phyloP scores from a whole-genome alignment of 2,797 vertebrate species.

The Myripristis murdjan region DNA sequence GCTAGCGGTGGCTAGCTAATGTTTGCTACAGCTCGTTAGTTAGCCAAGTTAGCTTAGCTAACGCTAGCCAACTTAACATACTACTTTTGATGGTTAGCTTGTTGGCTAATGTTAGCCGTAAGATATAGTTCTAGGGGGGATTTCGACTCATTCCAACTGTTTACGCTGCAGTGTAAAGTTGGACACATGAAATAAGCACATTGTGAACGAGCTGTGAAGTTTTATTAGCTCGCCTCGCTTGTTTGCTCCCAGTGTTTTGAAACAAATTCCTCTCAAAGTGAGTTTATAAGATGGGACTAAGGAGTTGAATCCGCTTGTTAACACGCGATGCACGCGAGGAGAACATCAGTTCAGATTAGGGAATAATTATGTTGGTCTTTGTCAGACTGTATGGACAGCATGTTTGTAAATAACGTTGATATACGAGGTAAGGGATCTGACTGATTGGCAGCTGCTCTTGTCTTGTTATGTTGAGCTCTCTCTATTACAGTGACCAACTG shows the following conservation, averaged over 20 bases:
- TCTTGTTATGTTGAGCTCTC: not conserved
- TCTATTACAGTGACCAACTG: too few relatives aligned
- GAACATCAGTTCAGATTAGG: not conserved
- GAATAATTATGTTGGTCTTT: not conserved
- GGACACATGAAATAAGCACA: not conserved
- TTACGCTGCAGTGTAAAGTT: not conserved
- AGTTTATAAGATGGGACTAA: constrained; percentile 27
- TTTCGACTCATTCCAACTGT: not conserved
- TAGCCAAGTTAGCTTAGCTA: constrained; percentile 64
- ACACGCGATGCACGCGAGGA: not conserved
- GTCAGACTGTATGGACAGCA: rapidly evolving
- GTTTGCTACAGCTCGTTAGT: constrained; percentile 57
- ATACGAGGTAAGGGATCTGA: too few relatives aligned
- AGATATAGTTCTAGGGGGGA: constrained; percentile 30
- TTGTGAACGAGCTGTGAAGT: not conserved
- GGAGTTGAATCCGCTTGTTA: constrained; percentile 26
- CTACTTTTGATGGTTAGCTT: constrained; percentile 49
- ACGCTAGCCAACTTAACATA: constrained; percentile 41
- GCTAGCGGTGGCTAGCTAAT: constrained; percentile 67
- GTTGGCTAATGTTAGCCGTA: not conserved
- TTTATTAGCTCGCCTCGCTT: not conserved
- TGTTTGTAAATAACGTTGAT: too few relatives aligned
- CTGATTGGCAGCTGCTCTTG: not conserved
- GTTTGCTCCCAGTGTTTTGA: not conserved
- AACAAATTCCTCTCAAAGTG: constrained; percentile 34